Evolutionary conservation across 2,113 vertebrate species (phyloP).

Genomic region (Ictalurus punctatus): DNA sequence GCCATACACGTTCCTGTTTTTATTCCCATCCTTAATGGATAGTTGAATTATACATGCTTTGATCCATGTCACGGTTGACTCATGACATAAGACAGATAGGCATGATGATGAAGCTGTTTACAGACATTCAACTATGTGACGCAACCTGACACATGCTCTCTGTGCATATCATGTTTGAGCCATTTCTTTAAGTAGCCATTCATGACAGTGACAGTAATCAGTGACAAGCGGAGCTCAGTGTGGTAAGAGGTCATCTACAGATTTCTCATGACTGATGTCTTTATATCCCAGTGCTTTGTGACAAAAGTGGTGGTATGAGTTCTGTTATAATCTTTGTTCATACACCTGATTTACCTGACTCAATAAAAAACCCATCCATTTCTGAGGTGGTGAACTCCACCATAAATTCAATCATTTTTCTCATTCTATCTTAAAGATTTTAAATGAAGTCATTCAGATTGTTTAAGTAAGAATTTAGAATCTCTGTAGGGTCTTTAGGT

Average conservation of each 20-base stretch:
- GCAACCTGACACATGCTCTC: slow-evolving; percentile 16
- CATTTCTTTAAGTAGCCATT: slow-evolving; percentile 9
- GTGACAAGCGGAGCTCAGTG: not conserved
- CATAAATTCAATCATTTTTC: not conserved
- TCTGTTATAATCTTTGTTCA: not conserved
- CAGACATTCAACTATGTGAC: slow-evolving; percentile 38
- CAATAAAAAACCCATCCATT: slow-evolving; percentile 18
- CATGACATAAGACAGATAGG: slow-evolving; percentile 40
- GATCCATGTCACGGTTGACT: slow-evolving; percentile 43
- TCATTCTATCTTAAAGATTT: not conserved
- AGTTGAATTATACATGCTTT: slow-evolving; percentile 45
- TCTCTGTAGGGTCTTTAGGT: not conserved
- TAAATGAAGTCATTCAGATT: not conserved
- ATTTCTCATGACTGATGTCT: slow-evolving; percentile 39
- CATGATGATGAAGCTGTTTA: slow-evolving; percentile 37
- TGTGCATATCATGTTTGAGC: not conserved
- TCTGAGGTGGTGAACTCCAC: not conserved
- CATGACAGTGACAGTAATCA: slow-evolving; percentile 31
- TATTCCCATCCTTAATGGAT: slow-evolving; percentile 10
- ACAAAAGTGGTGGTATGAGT: slow-evolving; percentile 13
- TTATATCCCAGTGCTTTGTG: slow-evolving; percentile 26
- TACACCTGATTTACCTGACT: slow-evolving; percentile 20
- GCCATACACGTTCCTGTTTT: slow-evolving; percentile 33
- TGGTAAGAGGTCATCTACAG: slow-evolving; percentile 1
- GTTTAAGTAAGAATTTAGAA: not conserved